Evolutionary conservation across 2,113 vertebrate species (phyloP).

Genomic region (Oceanites oceanicus): DNA sequence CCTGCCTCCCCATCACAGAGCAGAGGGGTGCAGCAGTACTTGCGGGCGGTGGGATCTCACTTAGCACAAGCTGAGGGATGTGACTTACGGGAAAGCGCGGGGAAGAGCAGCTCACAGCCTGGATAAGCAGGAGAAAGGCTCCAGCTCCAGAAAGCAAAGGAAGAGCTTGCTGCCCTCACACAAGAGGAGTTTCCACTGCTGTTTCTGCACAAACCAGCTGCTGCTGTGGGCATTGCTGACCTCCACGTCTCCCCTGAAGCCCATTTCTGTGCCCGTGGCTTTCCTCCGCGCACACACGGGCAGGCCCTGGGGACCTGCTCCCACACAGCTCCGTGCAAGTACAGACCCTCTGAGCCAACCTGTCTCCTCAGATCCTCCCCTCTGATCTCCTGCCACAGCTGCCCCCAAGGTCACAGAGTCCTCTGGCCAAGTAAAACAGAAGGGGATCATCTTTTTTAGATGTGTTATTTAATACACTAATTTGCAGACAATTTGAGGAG

Average conservation of each 20-base stretch:
- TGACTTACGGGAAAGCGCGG: rapidly evolving
- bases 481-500: background rate
- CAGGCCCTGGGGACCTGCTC: background rate
- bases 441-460: background rate
- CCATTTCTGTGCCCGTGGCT: background rate
- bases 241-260: background rate
- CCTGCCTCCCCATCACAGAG: background rate
- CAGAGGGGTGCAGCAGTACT: background rate
- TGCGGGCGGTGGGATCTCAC: background rate
- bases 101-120: background rate
- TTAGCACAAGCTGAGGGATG: background rate
- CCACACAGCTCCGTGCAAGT: rapidly evolving
- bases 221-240: background rate
- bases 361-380: background rate
- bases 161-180: background rate
- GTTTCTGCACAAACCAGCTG: background rate
- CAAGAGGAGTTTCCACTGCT: background rate
- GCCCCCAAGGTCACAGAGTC: background rate
- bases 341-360: background rate
- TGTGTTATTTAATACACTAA: background rate
- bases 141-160: background rate
- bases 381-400: background rate
- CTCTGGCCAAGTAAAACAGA: background rate
- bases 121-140: background rate
- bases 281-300: rapidly evolving